Evolutionary conservation across 2,888 invertebrate species (phyloP), one percentile per base, ranked within the genome.

Genomic region (Atrina japonica): DNA sequence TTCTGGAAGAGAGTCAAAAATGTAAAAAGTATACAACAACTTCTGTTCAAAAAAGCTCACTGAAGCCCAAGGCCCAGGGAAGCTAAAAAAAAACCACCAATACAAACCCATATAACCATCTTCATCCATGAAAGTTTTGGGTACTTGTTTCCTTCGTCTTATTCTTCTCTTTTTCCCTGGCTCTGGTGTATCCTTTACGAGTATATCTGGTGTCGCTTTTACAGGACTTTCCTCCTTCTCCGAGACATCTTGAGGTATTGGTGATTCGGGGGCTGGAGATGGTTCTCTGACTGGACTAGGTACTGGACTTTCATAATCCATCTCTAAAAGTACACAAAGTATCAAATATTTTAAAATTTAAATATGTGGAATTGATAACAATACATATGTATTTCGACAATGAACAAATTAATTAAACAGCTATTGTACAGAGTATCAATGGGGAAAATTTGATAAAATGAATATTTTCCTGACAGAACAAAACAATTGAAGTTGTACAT

Each of bases 121-220:
- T 18, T 88, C 86, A 72, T 89, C 89, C 70, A 88, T 85, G 49
- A 86, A 90, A 1, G 89, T 90, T 66, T 90, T 90, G 9, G 89
- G 87, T 21, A 87, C 86, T 3, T 75, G 73, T 66, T 84, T 86
- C 55, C 80, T 71, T n/a, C 70, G 75, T 35, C 83, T 70, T 52
- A 75, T 78, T 47, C 86, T 69, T 29, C 69, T 75, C 40, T 70
- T 70, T 41, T 77, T 71, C 16, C 67, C 66, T 11, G 35, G 35
- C 45, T 70, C 72, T 9, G 47, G 53, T 23, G 29, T 30, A 16
- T 43, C 27, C 25, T 27, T 40, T 7, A 21, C n/a, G 0, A 53
- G 21, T n/a, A 2, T 9, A 23, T 59, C 53, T 21, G 52, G 40
- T 18, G 59, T 18, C 5, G 52, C 25, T 30, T 59, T 69, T 47